These are phyloP conservation scores for Phyllopteryx taeniolatus DNA, from an alignment of 2,113 vertebrate species.

Conservation along the genomic window DNA sequence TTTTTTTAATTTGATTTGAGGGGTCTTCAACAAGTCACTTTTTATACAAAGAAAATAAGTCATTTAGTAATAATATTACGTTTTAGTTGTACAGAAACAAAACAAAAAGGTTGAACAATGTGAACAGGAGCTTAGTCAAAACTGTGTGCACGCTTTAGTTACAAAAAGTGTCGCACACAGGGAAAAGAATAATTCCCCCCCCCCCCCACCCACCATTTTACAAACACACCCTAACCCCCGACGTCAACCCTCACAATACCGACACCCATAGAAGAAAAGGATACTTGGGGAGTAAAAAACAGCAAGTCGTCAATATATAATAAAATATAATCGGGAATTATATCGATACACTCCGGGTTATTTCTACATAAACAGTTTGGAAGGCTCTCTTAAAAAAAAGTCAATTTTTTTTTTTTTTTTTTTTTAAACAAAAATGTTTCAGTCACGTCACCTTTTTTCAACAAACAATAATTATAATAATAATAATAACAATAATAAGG, in stretches of 20 bases:
- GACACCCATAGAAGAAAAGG: constrained; percentile 68
- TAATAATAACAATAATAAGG: not conserved
- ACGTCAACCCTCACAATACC: constrained; percentile 60
- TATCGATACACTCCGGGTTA: constrained; percentile 71
- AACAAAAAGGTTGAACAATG: constrained; percentile 51
- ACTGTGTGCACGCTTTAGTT: constrained; percentile 72
- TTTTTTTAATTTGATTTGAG: constrained; percentile 62
- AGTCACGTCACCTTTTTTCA: not conserved
- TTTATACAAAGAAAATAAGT: constrained; percentile 72
- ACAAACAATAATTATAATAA: not conserved
- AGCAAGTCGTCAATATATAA: constrained; percentile 70
- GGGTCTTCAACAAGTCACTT: constrained; percentile 74
- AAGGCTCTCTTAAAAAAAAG: constrained; percentile 36
- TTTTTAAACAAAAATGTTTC: not conserved
- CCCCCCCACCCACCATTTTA: constrained; percentile 44
- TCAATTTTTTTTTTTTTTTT: not conserved
- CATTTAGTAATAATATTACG: constrained; percentile 75
- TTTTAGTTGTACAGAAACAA: constrained; percentile 76
- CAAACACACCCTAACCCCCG: constrained; percentile 52
- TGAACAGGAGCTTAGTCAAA: constrained; percentile 71
- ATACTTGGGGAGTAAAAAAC: constrained; percentile 69
- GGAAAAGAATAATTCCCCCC: constrained; percentile 52
- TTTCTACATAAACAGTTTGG: constrained; percentile 56
- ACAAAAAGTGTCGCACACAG: constrained; percentile 62
- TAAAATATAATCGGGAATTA: constrained; percentile 79